Percentiles rank a stretch among this genome's conserved stretches.
Evolutionary conservation across 2,888 invertebrate genomes (phyloP).

Genomic region (Julus scanicus): DNA sequence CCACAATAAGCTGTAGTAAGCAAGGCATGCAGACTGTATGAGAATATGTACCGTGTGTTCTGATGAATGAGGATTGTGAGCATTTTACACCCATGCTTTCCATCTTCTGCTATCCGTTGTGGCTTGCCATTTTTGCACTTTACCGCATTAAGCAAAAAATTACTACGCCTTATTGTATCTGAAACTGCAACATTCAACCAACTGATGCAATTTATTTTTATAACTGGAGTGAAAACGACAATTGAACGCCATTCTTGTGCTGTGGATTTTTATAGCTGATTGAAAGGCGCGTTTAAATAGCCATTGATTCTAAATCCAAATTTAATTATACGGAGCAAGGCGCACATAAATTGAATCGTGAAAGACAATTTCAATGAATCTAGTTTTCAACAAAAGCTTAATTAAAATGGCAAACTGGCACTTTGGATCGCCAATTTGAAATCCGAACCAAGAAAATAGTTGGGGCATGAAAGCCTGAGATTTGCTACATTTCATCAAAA

Average conservation of each 20-base stretch:
- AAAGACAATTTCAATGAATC: neutral
- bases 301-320: slow-evolving; percentile 36
- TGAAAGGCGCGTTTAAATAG: slow-evolving; percentile 30
- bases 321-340: slow-evolving; percentile 39
- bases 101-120: neutral
- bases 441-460: slow-evolving; percentile 1
- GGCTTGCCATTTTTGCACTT: slow-evolving; percentile 11
- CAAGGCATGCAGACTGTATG: too few species aligned
- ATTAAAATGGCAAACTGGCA: slow-evolving; percentile 21
- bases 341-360: slow-evolving; percentile 9
- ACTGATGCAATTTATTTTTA: slow-evolving; percentile 41
- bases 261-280: slow-evolving; percentile 24
- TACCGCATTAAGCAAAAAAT: neutral
- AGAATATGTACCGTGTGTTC: too few species aligned
- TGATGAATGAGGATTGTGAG: too few species aligned
- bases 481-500: slow-evolving; percentile 27
- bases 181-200: slow-evolving; percentile 12
- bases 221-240: slow-evolving; percentile 31
- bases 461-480: slow-evolving; percentile 30
- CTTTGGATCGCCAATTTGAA: slow-evolving; percentile 14
- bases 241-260: neutral
- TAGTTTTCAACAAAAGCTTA: slow-evolving; percentile 24
- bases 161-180: neutral
- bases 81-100: too few species aligned
- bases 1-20: too few species aligned